These are phyloP conservation scores for Chrysomallon squamiferum DNA, from an alignment of 1,140 invertebrate species.

Conservation along the genomic window DNA sequence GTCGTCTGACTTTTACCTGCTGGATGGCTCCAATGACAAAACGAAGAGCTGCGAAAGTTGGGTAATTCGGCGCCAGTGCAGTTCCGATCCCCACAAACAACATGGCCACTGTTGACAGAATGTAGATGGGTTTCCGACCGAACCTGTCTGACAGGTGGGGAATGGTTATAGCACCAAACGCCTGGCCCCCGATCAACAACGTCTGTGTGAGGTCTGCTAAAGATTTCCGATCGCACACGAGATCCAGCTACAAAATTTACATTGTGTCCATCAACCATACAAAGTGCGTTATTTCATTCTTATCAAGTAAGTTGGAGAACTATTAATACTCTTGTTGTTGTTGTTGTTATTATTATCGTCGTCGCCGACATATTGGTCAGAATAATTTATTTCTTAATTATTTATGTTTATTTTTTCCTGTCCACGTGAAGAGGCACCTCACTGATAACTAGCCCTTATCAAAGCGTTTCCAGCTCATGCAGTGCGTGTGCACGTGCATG, in stretches of 20 bases:
- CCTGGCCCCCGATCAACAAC: background rate
- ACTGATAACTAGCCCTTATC: no score
- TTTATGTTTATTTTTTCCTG: no score
- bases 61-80: background rate
- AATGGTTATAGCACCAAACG: background rate
- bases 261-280: no score
- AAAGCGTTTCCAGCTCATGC: no score
- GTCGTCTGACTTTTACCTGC: background rate
- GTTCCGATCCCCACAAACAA: background rate
- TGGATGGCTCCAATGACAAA: background rate
- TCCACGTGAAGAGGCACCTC: no score
- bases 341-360: no score
- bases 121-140: background rate
- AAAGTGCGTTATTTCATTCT: no score
- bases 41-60: background rate
- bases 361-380: no score
- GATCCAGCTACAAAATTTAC: background rate
- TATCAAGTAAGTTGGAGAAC: no score
- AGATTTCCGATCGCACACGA: background rate
- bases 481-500: no score
- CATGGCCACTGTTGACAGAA: background rate
- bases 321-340: no score
- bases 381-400: no score
- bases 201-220: background rate
- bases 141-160: background rate